Base-by-base conservation (phyloP, 2,888 invertebrate genomes). In the Schizotus pectinicornis region DNA sequence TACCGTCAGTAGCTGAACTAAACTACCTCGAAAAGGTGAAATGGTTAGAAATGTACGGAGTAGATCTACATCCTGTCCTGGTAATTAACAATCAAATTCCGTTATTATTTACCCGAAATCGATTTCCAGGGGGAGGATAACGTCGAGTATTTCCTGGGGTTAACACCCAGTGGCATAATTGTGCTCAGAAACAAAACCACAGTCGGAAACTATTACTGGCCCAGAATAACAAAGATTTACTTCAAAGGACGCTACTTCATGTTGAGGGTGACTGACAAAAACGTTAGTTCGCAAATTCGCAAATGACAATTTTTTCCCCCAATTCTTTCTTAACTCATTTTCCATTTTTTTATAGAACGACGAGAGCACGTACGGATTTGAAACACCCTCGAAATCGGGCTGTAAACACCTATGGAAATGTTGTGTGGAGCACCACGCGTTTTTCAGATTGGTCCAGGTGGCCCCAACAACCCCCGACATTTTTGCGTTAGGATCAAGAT, bases 11-110 rank as follows among this genome's bases (percentile, higher is more conserved):
- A 69, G 96, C 96, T 33, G 97, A 98, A 82, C 84, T 95, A 73
- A 94, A 92, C 83, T 98, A 94, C 82, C 85, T 98, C 80, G 96
- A 98, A 81, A 95, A 96, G 86, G 94, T 95, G 71, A 97, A 97
- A 86, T 97, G 97, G 97, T 86, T 97, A 74, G 97, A 98, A 80
- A 95, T 97, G 94, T 98, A 97, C 77, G 98, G 98, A 47, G 96
- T 97, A 45, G 97, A 98, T 83, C 86, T 97, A 70, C 97, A 98
- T 83, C 95, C 95, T 48, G 97, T 97, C 61, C 81, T 95, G 88
- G 95, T 95, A 62, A 61, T 42, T 30, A 36, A 39, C 37, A 83
- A 86, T 87, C 82, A 70, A 72, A 61, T 22, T 36, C 35, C 62
- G 42, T 50, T 48, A 30, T n/a, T 50, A 8, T 41, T 5, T 12